These are phyloP conservation scores for Diplogasteroides magnus DNA, from an alignment of 1,140 invertebrate species.

Conservation along the genomic window DNA sequence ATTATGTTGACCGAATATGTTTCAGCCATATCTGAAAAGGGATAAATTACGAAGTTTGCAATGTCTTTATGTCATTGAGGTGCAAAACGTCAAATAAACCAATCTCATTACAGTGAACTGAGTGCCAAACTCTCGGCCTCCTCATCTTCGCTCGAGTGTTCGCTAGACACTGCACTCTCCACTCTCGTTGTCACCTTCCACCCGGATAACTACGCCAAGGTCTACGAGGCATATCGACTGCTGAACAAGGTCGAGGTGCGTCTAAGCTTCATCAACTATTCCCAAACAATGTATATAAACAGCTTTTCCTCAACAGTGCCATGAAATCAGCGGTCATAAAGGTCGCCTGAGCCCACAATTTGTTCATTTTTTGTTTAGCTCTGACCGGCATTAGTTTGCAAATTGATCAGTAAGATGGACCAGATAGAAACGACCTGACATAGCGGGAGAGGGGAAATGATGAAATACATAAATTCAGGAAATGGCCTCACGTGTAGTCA, in stretches of 20 bases:
- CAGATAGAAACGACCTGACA: neutral
- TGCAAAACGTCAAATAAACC: no score
- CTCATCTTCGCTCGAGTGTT: constrained; percentile 33
- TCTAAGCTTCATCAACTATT: constrained; percentile 1
- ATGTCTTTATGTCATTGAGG: no score
- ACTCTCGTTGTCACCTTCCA: constrained; percentile 38
- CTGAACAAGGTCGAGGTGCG: constrained; percentile 38
- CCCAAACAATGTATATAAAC: constrained; percentile 24
- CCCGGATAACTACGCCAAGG: constrained; percentile 34
- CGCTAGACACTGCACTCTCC: constrained; percentile 41
- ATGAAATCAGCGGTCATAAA: constrained; percentile 33
- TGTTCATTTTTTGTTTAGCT: constrained; percentile 10
- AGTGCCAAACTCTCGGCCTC: constrained; percentile 34
- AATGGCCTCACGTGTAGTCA: neutral
- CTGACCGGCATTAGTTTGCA: neutral
- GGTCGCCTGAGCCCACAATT: neutral
- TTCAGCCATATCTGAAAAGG: no score
- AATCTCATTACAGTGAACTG: constrained; percentile 37
- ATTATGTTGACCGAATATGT: no score
- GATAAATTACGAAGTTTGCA: no score
- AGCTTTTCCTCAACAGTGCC: constrained; percentile 36
- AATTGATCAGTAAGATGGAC: constrained; percentile 22
- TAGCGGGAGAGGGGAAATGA: no score
- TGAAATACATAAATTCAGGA: neutral
- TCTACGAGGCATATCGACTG: constrained; percentile 42